Base-by-base conservation (phyloP, 37 sponge, comb jelly and placozoan species). In the Beroe ovata region DNA sequence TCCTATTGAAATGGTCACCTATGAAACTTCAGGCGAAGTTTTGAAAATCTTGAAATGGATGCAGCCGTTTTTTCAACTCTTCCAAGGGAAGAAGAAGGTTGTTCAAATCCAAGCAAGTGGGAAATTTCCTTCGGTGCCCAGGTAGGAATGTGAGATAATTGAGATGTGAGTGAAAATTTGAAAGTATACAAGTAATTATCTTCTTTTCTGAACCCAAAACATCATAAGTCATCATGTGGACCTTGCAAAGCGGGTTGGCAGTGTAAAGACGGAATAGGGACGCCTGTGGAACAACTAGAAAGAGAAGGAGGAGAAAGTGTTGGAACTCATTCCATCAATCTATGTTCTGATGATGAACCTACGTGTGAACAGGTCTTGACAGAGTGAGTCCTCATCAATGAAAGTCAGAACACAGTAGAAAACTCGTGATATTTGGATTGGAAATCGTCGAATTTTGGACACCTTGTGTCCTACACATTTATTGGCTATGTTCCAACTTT, bases 321-420 rank as follows among this genome's bases (percentile, higher is more conserved):
- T 3, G 54, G 54, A 21, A 42, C 84, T 22, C 84, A 77, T 54
- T 77, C 20, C 54, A 77, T 77, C 41, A 77, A 77, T 54, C 47
- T 77, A 1, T 77, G 84, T 42, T 42, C 84, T 77, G 84, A 41
- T 2, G 84, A 39, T 22, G 4, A 62, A 16, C 63, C 63, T 4
- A 3, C 26, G 1, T 77, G 84, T 77, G 38, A 4, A 32, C 84
- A 77, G 28, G 84, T 32, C n/a, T 23, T 40, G 54, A 77, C 26
- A 77, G 38, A 36, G 84, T 77, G 84, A 77, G 84, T 77, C 4
- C n/a, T n/a, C n/a, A n/a, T n/a, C n/a, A n/a, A n/a, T n/a, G n/a
- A n/a, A n/a, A n/a, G n/a, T n/a, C n/a, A n/a, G n/a, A n/a, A n/a
- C n/a, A n/a, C n/a, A n/a, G n/a, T n/a, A n/a, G n/a, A n/a, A n/a